Percentiles rank a stretch among this genome's conserved stretches.
Conservation (phyloP, 2,797 vertebrate genomes). For the Rhadinocentrus ornatus region DNA sequence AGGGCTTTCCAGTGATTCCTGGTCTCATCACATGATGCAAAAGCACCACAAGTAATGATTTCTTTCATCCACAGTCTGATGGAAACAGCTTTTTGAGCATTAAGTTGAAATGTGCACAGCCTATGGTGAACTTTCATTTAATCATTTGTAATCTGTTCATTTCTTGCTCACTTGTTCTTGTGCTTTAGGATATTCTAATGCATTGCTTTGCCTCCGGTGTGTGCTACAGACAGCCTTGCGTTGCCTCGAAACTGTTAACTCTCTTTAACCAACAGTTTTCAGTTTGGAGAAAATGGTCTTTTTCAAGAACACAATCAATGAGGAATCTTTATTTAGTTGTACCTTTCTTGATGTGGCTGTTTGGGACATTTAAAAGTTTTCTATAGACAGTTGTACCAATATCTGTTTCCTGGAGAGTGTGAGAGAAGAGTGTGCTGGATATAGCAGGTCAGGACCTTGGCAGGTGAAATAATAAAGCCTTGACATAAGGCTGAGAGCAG, state of each 20-base stretch:
- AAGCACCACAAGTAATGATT: background rate
- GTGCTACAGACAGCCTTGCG: background rate
- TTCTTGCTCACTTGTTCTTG: background rate
- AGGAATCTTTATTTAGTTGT: background rate
- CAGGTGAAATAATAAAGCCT: conserved; percentile 69
- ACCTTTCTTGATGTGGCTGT: background rate
- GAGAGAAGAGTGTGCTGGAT: conserved; percentile 19
- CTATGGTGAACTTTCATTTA: background rate
- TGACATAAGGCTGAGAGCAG: conserved; percentile 75
- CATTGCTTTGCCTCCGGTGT: background rate
- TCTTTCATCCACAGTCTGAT: background rate
- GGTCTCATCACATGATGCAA: background rate
- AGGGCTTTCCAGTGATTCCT: background rate
- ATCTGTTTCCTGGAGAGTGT: conserved; percentile 26
- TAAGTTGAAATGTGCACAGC: background rate
- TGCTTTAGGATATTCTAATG: background rate
- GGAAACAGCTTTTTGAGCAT: background rate
- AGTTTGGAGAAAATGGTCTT: background rate
- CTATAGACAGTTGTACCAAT: conserved; percentile 24
- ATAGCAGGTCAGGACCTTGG: conserved; percentile 70
- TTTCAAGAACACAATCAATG: background rate
- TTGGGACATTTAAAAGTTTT: conserved; percentile 9
- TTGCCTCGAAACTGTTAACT: background rate
- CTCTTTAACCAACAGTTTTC: background rate
- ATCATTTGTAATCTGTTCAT: background rate